Evolutionary conservation across 2,888 invertebrate species (phyloP).

Genomic region (Ichneumoninae sp.): DNA sequence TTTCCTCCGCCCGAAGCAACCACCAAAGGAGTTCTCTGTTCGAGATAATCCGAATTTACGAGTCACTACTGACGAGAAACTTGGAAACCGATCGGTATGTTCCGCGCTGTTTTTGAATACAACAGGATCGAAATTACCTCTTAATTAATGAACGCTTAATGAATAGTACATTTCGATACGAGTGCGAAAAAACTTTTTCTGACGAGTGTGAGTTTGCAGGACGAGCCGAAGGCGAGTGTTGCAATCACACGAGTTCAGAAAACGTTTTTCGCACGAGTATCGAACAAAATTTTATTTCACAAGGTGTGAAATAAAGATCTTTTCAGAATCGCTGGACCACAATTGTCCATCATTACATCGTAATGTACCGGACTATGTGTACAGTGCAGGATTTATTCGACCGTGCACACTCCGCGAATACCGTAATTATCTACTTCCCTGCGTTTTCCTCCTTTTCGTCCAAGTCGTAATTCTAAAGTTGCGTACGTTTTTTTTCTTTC

Average conservation of each 20-base stretch:
- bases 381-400: not conserved
- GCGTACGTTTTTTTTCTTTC: not conserved
- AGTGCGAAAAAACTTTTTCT: no score
- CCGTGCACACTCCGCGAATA: not conserved
- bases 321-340: not conserved
- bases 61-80: not conserved
- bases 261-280: no score
- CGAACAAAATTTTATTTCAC: no score
- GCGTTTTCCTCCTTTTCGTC: not conserved
- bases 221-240: no score
- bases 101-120: no score
- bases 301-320: no score
- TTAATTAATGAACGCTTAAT: not conserved
- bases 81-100: not conserved
- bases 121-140: not conserved
- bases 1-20: constrained; percentile 26
- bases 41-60: constrained; percentile 1
- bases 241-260: no score
- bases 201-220: no score
- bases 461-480: constrained; percentile 13
- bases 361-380: not conserved
- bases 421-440: not conserved
- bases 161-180: no score
- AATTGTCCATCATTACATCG: not conserved
- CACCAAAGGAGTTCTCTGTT: not conserved